Percentiles rank a stretch among this genome's conserved stretches.
phyloP scores from a whole-genome alignment of 2,113 vertebrate species.

The Melanerpes aurifrons region DNA sequence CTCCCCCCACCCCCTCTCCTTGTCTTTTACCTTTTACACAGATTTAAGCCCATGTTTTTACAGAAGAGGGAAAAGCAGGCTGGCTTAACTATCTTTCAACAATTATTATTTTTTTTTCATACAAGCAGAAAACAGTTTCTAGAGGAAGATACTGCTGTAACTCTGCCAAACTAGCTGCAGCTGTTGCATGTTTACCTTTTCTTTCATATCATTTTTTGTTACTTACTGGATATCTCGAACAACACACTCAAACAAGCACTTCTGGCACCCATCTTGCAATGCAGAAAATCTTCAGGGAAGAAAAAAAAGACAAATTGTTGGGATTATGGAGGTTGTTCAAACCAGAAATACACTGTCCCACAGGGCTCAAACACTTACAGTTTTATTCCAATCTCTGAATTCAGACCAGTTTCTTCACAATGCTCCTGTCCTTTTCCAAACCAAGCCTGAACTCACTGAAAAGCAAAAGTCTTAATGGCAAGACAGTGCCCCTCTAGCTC shows the following conservation, averaged over 20 bases:
- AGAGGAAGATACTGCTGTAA: background rate
- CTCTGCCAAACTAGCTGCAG: background rate
- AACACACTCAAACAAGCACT: background rate
- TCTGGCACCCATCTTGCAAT: background rate
- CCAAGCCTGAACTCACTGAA: background rate
- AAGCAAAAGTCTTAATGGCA: fast-evolving
- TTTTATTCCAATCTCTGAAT: background rate
- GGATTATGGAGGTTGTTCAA: background rate
- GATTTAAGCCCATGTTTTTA: background rate
- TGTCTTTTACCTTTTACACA: background rate
- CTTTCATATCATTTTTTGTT: background rate
- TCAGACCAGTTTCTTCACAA: background rate
- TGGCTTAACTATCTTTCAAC: background rate
- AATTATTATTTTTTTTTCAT: background rate
- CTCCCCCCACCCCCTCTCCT: too few species aligned
- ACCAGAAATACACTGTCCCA: background rate
- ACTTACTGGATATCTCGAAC: background rate
- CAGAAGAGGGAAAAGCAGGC: background rate
- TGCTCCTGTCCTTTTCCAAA: background rate
- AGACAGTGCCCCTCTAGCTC: fast-evolving
- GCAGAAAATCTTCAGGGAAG: background rate
- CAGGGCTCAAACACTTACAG: background rate
- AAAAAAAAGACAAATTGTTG: background rate
- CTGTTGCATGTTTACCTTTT: background rate
- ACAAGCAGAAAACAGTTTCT: background rate